Percentiles rank a stretch among this genome's conserved stretches.
Conservation (phyloP, 2,888 invertebrate species). For the Microctonus brassicae region DNA sequence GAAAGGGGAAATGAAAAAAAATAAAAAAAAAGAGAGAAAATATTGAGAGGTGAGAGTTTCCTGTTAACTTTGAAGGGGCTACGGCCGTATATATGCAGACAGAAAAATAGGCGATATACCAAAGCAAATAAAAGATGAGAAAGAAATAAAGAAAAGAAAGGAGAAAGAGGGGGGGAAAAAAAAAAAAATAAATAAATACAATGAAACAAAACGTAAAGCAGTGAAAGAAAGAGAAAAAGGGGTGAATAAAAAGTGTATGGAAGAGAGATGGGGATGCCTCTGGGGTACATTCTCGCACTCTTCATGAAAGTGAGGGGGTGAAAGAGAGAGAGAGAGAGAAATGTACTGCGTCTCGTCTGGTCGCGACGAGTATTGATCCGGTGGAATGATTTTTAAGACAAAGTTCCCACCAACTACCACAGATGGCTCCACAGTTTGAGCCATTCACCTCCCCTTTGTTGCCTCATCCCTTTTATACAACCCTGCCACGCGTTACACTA, state of each 20-base stretch:
- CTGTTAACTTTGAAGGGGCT: slow-evolving; percentile 36
- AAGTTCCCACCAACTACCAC: slow-evolving; percentile 55
- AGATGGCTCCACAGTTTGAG: slow-evolving; percentile 60
- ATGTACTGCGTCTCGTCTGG: slow-evolving; percentile 48
- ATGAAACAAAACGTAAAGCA: neutral
- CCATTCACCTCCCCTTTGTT: neutral
- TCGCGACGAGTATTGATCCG: slow-evolving; percentile 60
- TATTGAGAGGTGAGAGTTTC: slow-evolving; percentile 21
- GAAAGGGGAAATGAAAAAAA: neutral
- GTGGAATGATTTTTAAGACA: slow-evolving; percentile 63
- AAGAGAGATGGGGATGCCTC: slow-evolving; percentile 26
- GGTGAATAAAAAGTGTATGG: neutral
- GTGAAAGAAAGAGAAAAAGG: neutral
- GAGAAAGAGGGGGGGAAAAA: slow-evolving; percentile 8
- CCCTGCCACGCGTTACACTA: neutral
- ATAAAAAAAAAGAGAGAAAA: slow-evolving; percentile 12
- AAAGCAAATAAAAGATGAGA: neutral
- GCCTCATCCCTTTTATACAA: neutral
- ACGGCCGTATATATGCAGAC: slow-evolving; percentile 32
- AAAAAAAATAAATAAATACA: neutral
- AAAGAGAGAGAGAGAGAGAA: no score
- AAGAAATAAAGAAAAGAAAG: slow-evolving; percentile 20
- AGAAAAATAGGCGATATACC: slow-evolving; percentile 15
- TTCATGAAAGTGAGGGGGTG: no score
- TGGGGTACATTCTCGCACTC: slow-evolving; percentile 45